Conservation (phyloP, 1,140 invertebrate genomes). For the Zelostemma sp. region DNA sequence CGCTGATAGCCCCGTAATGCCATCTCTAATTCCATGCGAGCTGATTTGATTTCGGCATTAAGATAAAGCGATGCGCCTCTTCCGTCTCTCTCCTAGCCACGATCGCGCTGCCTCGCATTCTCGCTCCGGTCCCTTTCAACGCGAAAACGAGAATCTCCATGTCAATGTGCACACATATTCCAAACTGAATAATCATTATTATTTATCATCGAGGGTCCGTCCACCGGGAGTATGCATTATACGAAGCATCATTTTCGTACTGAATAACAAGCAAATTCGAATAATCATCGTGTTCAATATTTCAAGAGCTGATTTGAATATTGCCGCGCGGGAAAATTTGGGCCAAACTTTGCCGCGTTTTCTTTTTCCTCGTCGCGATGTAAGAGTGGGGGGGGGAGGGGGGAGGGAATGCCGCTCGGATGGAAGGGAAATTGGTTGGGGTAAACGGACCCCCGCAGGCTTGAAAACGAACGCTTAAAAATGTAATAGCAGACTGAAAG, state of each 20-base stretch:
- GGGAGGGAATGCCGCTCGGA: constrained; percentile 25
- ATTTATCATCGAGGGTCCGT: constrained; percentile 36
- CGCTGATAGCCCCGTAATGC: constrained; percentile 68
- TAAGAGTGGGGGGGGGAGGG: not conserved
- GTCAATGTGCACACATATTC: constrained; percentile 22
- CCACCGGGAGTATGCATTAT: constrained; percentile 10
- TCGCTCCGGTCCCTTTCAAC: constrained; percentile 7
- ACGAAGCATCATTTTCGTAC: constrained; percentile 5
- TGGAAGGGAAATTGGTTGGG: constrained; percentile 43
- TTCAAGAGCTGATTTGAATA: too few species aligned
- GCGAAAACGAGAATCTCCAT: constrained; percentile 11
- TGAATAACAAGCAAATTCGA: constrained; percentile 32
- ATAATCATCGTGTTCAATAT: constrained; percentile 24
- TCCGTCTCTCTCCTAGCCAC: constrained; percentile 17
- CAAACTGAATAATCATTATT: constrained; percentile 44
- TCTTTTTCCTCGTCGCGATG: too few species aligned
- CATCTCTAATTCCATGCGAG: constrained; percentile 69
- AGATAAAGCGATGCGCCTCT: constrained; percentile 62
- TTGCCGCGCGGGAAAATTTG: too few species aligned
- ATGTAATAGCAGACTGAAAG: constrained; percentile 66
- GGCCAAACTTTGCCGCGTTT: too few species aligned
- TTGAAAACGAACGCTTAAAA: constrained; percentile 69
- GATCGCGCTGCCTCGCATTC: too few species aligned
- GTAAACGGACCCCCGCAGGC: constrained; percentile 59
- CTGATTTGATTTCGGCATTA: constrained; percentile 70